A percentile compares a stretch with the other conserved stretches of the same genome.
These are phyloP conservation scores for Elegia similella DNA, from an alignment of 2,888 invertebrate species.

Conservation along the genomic window DNA sequence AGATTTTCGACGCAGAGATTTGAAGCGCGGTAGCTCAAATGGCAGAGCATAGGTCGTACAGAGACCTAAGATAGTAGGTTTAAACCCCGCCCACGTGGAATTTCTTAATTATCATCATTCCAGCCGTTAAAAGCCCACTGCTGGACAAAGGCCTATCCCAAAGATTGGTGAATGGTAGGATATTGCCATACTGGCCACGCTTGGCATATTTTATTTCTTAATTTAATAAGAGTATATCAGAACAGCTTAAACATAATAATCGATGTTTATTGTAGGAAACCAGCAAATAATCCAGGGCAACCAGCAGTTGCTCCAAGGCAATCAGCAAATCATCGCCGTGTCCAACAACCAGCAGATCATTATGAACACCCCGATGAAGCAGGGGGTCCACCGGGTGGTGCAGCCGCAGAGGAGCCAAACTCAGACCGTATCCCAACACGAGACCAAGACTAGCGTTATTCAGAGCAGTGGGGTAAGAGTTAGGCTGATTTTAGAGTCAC, in stretches of 20 bases:
- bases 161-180: too few relatives aligned
- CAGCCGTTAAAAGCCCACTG: too few relatives aligned
- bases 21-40: too few relatives aligned
- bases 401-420: constrained; percentile 51
- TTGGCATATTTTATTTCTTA: too few relatives aligned
- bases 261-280: background rate
- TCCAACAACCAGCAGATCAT: constrained; percentile 70
- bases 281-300: constrained; percentile 38
- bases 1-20: too few relatives aligned
- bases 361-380: constrained; percentile 62
- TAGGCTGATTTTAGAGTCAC: constrained; percentile 5
- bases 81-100: too few relatives aligned
- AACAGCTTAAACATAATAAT: background rate
- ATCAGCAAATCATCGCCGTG: constrained; percentile 65
- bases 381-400: constrained; percentile 55
- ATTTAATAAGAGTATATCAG: too few relatives aligned
- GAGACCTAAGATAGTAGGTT: too few relatives aligned
- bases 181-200: too few relatives aligned
- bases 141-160: too few relatives aligned
- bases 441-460: constrained; percentile 53
- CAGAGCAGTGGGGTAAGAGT: constrained; percentile 51
- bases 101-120: too few relatives aligned
- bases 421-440: constrained; percentile 35
- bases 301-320: constrained; percentile 56
- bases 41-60: too few relatives aligned